Base-by-base conservation (phyloP, 2,797 vertebrate genomes). In the Gorsachius magnificus region DNA sequence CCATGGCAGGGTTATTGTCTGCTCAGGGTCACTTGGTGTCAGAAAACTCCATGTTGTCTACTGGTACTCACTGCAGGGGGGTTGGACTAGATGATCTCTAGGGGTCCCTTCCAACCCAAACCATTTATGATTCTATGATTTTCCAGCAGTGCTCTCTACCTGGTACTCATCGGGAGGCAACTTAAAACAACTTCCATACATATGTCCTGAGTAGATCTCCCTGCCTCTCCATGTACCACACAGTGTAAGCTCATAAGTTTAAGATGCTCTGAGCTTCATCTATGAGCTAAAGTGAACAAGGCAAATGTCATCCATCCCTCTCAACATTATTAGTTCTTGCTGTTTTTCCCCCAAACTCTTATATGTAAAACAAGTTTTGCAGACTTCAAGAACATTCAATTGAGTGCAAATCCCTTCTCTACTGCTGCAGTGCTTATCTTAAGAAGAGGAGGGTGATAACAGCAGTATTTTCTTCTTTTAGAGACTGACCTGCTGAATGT, bases 391-490 rank as follows among this genome's bases (percentile, higher is more conserved):
- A 77, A 54, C 48, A 24, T 72, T 96, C 85, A 91, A 5, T 45
- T 65, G 88, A 89, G 66, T 89, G 83, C 36, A 97, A 96, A 96
- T 97, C 92, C 69, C 64, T 89, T 92, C 81, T 89, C n/a, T 24
- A 41, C 20, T 46, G 64, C 41, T 68, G 16, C 25, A 74, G 48
- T 28, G 29, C 41, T 96, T 96, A 95, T 96, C 90, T 92, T 41
- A 84, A 94, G 78, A 92, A 87, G 76, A 92, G 48, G 25, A 84
- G 6, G 3, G 9, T 80, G 78, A 90, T 89, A 96, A 74, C 38
- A 94, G 48, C 38, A 90, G 43, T 48, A 45, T 82, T 90, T 96
- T 91, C 71, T 77, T 76, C 48, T 90, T 83, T 91, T 71, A 81
- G 87, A 86, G 19, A 17, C 26, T 82, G 84, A 71, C 11, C 76